phyloP scores from a whole-genome alignment of 2,888 invertebrate species.

The Euplexia lucipara region DNA sequence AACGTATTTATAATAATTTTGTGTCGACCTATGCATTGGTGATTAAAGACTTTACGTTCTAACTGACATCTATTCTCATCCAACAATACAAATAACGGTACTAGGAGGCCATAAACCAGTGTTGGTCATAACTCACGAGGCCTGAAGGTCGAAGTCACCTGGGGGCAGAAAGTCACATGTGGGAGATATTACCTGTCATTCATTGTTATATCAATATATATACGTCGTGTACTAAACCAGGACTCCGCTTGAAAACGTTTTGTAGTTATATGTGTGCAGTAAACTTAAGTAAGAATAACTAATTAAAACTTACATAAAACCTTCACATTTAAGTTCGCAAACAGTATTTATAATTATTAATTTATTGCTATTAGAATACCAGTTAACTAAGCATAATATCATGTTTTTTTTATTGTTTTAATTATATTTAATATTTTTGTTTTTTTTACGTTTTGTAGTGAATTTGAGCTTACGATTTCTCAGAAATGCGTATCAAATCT shows the following conservation, averaged over 20 bases:
- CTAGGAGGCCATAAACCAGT: slow-evolving; percentile 52
- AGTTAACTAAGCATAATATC: no score
- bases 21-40: not conserved
- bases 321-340: not conserved
- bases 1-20: slow-evolving; percentile 3
- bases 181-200: slow-evolving; percentile 61
- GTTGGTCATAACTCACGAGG: slow-evolving; percentile 58
- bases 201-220: slow-evolving; percentile 55
- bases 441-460: no score
- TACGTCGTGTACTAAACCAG: not conserved
- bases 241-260: slow-evolving; percentile 5
- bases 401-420: no score
- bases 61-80: slow-evolving; percentile 29
- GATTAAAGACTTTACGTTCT: slow-evolving; percentile 33
- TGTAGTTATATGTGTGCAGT: slow-evolving; percentile 13
- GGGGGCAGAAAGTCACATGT: slow-evolving; percentile 56
- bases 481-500: no score
- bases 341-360: not conserved
- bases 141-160: slow-evolving; percentile 49
- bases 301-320: no score
- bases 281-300: not conserved
- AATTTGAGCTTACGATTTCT: no score
- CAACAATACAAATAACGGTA: slow-evolving; percentile 45
- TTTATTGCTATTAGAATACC: not conserved
- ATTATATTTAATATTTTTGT: no score